Base-by-base conservation (phyloP, 2,113 vertebrate genomes). In the Hemicordylus capensis region DNA sequence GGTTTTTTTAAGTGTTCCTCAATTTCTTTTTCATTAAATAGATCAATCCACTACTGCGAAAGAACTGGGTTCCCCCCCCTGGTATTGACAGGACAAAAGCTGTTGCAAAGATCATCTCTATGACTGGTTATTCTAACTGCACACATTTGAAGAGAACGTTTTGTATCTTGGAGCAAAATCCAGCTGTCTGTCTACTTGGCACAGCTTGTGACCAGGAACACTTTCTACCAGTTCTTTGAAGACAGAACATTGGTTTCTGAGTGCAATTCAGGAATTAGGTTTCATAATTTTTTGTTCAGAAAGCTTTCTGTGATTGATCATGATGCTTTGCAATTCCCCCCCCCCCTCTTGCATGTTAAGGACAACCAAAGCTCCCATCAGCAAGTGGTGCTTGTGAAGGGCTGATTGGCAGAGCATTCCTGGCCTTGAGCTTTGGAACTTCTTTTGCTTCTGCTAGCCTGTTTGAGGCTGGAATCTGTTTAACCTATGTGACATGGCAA, bases 151-250 rank as follows among this genome's bases (percentile, higher is more conserved):
- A 37, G 11, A 77, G 51, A 28, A 70, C 75, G 42, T 77, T 51
- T 56, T 88, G 76, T 88, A 37, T n/a, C 42, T 85, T 88, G 85
- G n/a, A 63, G 46, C 9, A 15, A 44, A 76, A 66, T 82, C 85
- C 26, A 90, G 66, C 46, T 91, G 12, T 24, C 7, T 58, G 46
- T 61, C 28, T 90, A 1, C 15, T 14, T 87, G 81, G 75, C 67
- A 74, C 46, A 73, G 81, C 66, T 72, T 79, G 66, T 87, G 46
- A 79, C 58, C 67, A 83, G 46, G 80, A 87, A 87, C 75, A 42
- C 69, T 79, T 74, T 83, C 75, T 56, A 73, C 67, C 56, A 79
- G 86, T 83, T 66, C 51, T 86, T 84, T 81, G 69, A 81, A 80
- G 14, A 66, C 79, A 82, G 72, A n/a, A 58, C 26, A 37, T 66